phyloP scores from a whole-genome alignment of 2,113 vertebrate species.

The Enhydra lutris region DNA sequence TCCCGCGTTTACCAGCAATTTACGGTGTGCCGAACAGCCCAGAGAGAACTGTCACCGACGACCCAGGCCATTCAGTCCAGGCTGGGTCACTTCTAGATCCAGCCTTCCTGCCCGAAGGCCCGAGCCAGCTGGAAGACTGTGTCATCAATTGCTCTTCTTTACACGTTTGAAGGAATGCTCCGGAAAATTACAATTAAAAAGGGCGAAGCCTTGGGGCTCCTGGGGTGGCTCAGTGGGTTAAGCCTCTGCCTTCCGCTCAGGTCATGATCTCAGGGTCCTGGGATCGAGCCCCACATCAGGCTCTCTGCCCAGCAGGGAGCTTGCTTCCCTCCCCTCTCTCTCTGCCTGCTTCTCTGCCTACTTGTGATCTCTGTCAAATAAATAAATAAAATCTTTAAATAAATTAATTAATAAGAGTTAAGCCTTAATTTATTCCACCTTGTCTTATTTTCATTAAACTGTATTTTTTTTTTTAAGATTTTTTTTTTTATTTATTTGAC shows the following conservation, averaged over 20 bases:
- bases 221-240: too few species aligned
- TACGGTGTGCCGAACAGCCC: rapidly evolving
- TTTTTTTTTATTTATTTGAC: too few species aligned
- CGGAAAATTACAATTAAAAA: neutral
- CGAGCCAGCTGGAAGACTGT: rapidly evolving
- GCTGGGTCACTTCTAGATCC: neutral
- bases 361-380: too few species aligned
- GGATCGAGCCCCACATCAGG: too few species aligned
- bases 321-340: too few species aligned
- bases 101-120: neutral
- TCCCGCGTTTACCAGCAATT: too few species aligned
- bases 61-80: neutral
- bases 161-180: neutral
- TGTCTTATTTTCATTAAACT: neutral
- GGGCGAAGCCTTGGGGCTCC: neutral
- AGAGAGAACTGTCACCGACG: rapidly evolving
- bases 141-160: neutral
- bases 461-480: too few species aligned
- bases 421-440: neutral
- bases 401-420: neutral
- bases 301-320: too few species aligned
- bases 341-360: too few species aligned
- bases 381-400: too few species aligned
- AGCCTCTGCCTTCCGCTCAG: too few species aligned
- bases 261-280: too few species aligned